A percentile compares a stretch with the other conserved stretches of the same genome.
Evolutionary conservation across 2,888 invertebrate species (phyloP).

Genomic region (Drosophila aldrichi): DNA sequence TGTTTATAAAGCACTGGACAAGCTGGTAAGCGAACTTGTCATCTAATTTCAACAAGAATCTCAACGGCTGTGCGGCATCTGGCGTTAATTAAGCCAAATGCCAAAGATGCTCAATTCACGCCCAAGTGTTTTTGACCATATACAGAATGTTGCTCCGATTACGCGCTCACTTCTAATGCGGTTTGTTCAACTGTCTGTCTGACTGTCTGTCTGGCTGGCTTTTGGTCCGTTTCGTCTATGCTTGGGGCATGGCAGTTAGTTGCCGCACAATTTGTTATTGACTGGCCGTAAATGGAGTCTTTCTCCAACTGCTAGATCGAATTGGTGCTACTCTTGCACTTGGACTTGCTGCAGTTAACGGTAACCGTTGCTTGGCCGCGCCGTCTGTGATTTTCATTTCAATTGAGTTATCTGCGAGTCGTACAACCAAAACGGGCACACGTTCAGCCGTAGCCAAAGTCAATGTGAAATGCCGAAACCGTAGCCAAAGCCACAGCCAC

Average conservation of each 20-base stretch:
- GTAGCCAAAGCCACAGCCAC: slow-evolving; percentile 7
- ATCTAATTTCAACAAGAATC: slow-evolving; percentile 65
- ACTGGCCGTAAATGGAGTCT: slow-evolving; percentile 56
- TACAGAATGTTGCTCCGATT: slow-evolving; percentile 68
- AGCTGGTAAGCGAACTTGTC: slow-evolving; percentile 53
- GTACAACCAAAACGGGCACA: slow-evolving; percentile 49
- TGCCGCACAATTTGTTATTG: slow-evolving; percentile 66
- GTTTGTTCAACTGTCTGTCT: slow-evolving; percentile 26
- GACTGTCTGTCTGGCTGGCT: slow-evolving; percentile 15
- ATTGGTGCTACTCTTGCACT: slow-evolving; percentile 29
- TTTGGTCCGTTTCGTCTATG: slow-evolving; percentile 5
- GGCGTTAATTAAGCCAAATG: slow-evolving; percentile 73
- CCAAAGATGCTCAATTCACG: slow-evolving; percentile 79
- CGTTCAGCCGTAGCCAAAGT: slow-evolving; percentile 19
- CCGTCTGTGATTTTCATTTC: slow-evolving; percentile 73
- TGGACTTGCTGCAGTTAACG: slow-evolving; percentile 48
- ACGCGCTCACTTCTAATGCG: slow-evolving; percentile 63
- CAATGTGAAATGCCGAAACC: slow-evolving; percentile 13
- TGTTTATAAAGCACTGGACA: slow-evolving; percentile 52
- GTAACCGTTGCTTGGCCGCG: slow-evolving; percentile 41
- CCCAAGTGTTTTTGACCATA: slow-evolving; percentile 82
- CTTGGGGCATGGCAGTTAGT: slow-evolving; percentile 52
- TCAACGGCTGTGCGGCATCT: slow-evolving; percentile 61
- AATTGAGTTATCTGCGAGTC: slow-evolving; percentile 74
- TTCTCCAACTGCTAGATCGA: slow-evolving; percentile 22